Evolutionary conservation across 1,140 invertebrate species (phyloP).

Genomic region (Anoplolepis gracilipes): DNA sequence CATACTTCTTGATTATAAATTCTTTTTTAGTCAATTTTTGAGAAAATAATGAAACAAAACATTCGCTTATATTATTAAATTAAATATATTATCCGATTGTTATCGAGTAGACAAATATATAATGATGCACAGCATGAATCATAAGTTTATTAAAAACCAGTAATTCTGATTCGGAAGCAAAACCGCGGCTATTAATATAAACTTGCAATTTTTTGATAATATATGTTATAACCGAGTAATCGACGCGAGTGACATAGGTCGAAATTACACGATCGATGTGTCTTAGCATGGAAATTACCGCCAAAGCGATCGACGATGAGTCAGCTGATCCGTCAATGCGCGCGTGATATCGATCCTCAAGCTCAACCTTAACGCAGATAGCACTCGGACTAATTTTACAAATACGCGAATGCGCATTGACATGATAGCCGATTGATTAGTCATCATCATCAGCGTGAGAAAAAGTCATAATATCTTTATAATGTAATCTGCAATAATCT

Average conservation of each 20-base stretch:
- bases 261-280: slow-evolving; percentile 20
- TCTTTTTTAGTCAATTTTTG: neutral
- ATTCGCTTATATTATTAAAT: neutral
- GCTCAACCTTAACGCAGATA: slow-evolving; percentile 10
- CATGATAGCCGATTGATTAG: slow-evolving; percentile 46
- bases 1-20: neutral
- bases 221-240: slow-evolving; percentile 20
- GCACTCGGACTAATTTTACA: slow-evolving; percentile 23
- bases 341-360: slow-evolving; percentile 36
- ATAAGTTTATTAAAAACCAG: slow-evolving; percentile 46
- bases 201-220: slow-evolving; percentile 1
- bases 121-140: slow-evolving; percentile 38
- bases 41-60: neutral
- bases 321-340: slow-evolving; percentile 21
- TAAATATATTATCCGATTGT: slow-evolving; percentile 4
- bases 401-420: slow-evolving; percentile 29
- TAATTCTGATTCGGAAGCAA: slow-evolving; percentile 45
- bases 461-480: slow-evolving; percentile 32
- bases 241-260: slow-evolving; percentile 4
- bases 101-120: slow-evolving; percentile 3
- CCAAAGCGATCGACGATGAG: slow-evolving; percentile 21
- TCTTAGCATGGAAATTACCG: slow-evolving; percentile 37
- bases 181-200: slow-evolving; percentile 63
- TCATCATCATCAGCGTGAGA: slow-evolving; percentile 32
- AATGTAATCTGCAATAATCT: slow-evolving; percentile 19